Conservation (phyloP, 2,888 invertebrate genomes). For the Carterocephalus palaemon region DNA sequence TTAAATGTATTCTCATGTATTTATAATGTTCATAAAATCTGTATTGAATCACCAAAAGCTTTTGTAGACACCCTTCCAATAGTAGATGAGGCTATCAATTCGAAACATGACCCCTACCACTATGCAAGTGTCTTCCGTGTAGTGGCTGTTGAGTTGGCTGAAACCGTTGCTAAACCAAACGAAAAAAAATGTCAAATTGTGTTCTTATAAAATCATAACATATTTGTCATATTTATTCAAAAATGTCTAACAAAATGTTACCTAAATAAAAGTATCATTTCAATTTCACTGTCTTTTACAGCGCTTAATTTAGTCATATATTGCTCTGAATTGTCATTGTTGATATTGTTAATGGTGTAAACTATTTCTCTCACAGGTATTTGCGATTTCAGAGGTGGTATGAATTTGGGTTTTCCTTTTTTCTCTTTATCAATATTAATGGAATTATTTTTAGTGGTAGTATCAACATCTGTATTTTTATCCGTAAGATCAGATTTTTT, state of each 20-base stretch:
- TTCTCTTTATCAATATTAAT: conserved; percentile 36
- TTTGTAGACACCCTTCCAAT: conserved; percentile 37
- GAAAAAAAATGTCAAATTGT: too few species aligned
- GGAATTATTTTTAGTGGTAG: conserved; percentile 3
- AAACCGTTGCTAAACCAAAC: conserved; percentile 69
- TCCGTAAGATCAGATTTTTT: conserved; percentile 27
- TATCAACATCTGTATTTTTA: conserved; percentile 12
- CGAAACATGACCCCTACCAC: conserved; percentile 53
- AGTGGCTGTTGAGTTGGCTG: conserved; percentile 55
- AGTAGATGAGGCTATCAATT: conserved; percentile 44
- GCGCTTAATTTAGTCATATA: conserved; percentile 15
- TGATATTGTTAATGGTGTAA: conserved; percentile 40
- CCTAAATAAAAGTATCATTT: conserved; percentile 47
- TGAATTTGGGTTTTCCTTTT: conserved; percentile 48
- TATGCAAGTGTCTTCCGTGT: conserved; percentile 48
- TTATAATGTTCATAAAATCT: background rate
- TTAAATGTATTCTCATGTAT: background rate
- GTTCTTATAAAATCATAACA: too few species aligned
- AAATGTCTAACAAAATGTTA: too few species aligned
- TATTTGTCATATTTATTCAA: too few species aligned
- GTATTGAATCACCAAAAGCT: conserved; percentile 35
- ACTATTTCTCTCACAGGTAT: conserved; percentile 48
- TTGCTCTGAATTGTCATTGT: conserved; percentile 36
- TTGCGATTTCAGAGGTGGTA: conserved; percentile 57
- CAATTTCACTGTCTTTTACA: conserved; percentile 34